A percentile compares a stretch with the other conserved stretches of the same genome.
These are phyloP conservation scores for Andrena camellia DNA, from an alignment of 2,888 invertebrate species.

Conservation along the genomic window DNA sequence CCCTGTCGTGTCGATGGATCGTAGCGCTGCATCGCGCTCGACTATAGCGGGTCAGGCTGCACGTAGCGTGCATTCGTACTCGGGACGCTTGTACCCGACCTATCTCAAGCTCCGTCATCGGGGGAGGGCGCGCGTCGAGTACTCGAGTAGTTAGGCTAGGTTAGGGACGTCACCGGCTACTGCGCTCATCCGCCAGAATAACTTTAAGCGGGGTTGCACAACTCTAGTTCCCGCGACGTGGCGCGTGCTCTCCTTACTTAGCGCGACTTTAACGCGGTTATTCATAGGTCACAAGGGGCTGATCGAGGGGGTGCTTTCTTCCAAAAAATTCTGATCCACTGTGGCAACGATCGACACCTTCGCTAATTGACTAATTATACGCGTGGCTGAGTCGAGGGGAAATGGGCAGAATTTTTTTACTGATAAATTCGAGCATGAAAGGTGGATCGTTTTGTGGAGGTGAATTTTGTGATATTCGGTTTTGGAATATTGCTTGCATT, in stretches of 20 bases:
- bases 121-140: slow-evolving; percentile 74
- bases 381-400: too few relatives aligned
- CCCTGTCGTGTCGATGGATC: slow-evolving; percentile 50
- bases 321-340: neutral
- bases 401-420: too few relatives aligned
- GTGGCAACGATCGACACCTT: neutral
- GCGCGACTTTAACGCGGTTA: slow-evolving; percentile 35
- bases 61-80: slow-evolving; percentile 52
- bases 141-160: slow-evolving; percentile 64
- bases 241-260: slow-evolving; percentile 56
- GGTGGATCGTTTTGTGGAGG: too few relatives aligned
- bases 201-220: slow-evolving; percentile 71
- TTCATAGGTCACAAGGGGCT: neutral
- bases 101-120: slow-evolving; percentile 79
- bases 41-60: slow-evolving; percentile 48
- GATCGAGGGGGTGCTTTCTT: neutral
- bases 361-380: too few relatives aligned
- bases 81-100: slow-evolving; percentile 72
- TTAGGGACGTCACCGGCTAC: slow-evolving; percentile 74
- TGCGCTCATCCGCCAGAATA: slow-evolving; percentile 75
- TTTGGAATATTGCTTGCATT: too few relatives aligned
- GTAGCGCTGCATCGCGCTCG: slow-evolving; percentile 45
- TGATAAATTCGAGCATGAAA: too few relatives aligned
- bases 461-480: too few relatives aligned
- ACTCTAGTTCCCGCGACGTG: slow-evolving; percentile 63